Conservation (phyloP, 2,888 invertebrate genomes). For the Ornithoptera alexandrae region DNA sequence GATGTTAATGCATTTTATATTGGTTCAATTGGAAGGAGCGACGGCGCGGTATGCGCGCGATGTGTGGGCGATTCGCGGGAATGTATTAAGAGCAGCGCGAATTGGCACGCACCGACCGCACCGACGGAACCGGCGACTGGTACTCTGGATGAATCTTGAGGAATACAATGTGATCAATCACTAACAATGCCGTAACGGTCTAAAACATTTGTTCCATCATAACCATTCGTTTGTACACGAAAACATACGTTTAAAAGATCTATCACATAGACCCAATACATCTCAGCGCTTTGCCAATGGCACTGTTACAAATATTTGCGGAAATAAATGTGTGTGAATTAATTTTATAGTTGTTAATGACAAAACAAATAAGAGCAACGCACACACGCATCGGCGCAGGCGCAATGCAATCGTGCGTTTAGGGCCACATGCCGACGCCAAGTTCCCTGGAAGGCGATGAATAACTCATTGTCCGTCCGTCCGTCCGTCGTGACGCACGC, state of each 20-base stretch:
- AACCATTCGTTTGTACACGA: no score
- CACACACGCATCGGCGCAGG: conserved; percentile 57
- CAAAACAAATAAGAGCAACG: conserved; percentile 58
- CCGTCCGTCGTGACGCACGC: conserved; percentile 74
- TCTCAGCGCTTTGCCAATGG: no score
- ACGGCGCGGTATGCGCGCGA: conserved; percentile 71
- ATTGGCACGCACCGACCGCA: conserved; percentile 46
- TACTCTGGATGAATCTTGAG: no score
- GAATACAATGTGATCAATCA: no score
- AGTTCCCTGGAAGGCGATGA: conserved; percentile 76
- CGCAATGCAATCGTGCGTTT: conserved; percentile 71
- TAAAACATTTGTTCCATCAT: no score
- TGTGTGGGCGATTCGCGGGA: conserved; percentile 78
- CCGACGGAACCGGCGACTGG: no score
- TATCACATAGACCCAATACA: no score
- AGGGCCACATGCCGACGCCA: conserved; percentile 70
- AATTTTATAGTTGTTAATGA: background rate
- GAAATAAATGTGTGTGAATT: background rate
- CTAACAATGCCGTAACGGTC: no score
- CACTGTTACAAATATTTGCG: no score
- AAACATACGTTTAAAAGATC: no score
- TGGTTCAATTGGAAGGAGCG: conserved; percentile 76
- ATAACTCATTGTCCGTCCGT: conserved; percentile 78
- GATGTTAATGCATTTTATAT: conserved; percentile 79
- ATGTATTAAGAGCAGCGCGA: conserved; percentile 63